Base-by-base conservation (phyloP, 1,140 invertebrate species). In the Gryllus bimaculatus region DNA sequence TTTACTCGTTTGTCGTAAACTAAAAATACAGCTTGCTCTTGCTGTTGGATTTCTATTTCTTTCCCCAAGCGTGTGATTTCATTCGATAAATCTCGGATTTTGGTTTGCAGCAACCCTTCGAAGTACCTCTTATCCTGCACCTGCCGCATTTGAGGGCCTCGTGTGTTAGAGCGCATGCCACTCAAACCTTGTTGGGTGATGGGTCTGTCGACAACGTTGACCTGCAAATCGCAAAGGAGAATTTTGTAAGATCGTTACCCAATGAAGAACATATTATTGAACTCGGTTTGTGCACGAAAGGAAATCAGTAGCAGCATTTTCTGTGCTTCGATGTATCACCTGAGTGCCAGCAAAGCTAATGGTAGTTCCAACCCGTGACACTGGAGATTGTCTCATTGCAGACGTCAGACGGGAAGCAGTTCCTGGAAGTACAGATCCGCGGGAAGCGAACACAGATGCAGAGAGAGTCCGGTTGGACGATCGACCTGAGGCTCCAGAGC, bases 41-140 rank as follows among this genome's bases (percentile, higher is more conserved):
- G 90, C 81, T 90, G 90, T 39, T 92, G 89, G 8, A 87, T 87
- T 73, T 94, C 92, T 18, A 92, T 91, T 81, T 93, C 90, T 78
- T 90, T 89, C 49, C 88, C 89, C 26, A 96, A 86, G 74, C 87
- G 87, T 0, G 86, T 84, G 26, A 93, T 92, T 85, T 96, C 95
- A 80, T 90, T 84, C 49, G 84, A 90, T 80, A 96, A 85, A 83
- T 96, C 94, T 82, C 91, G 88, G 47, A 94, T 91, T 85, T 95
- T 95, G 5, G 92, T 87, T 82, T 94, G 91, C 81, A 96, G 86
- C 26, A 94, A 80, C 75, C 94, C 93, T 81, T 94, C 88, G 86
- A 92, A 96, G 82, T 95, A 96, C 10, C 92, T 90, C 84, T 94
- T 94, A 83, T 96, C 94, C 84, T 94, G 92, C 8, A 95, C 90